Percentiles rank a stretch among this genome's conserved stretches.
Evolutionary conservation across 2,113 vertebrate genomes (phyloP).

Genomic region (Mola mola): DNA sequence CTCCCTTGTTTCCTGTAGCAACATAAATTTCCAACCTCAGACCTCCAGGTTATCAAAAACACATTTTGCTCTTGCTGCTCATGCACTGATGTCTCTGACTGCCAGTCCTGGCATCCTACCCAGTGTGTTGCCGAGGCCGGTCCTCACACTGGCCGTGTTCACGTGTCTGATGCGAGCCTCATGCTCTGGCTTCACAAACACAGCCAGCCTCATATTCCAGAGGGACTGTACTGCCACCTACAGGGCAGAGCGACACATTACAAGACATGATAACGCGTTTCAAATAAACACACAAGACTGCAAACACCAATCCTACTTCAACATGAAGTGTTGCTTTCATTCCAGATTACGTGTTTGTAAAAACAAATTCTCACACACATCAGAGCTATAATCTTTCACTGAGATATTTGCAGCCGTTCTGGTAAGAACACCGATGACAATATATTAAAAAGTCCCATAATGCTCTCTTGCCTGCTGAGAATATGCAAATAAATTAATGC

Average conservation of each 20-base stretch:
- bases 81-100: background rate
- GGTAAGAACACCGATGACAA: background rate
- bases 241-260: constrained; percentile 44
- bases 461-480: background rate
- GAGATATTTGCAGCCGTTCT: background rate
- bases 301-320: background rate
- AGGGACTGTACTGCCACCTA: constrained; percentile 90
- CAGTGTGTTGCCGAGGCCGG: constrained; percentile 87
- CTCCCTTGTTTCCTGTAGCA: constrained; percentile 87
- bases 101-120: constrained; percentile 69
- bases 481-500: too few relatives aligned
- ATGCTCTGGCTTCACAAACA: constrained; percentile 87
- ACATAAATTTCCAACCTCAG: constrained; percentile 3
- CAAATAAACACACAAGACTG: too few relatives aligned
- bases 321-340: background rate
- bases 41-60: constrained; percentile 11
- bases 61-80: constrained; percentile 1
- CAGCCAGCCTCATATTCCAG: constrained; percentile 89
- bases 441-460: background rate
- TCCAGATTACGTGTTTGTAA: background rate
- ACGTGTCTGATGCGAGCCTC: constrained; percentile 85
- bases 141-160: constrained; percentile 87
- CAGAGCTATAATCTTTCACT: background rate
- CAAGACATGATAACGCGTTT: too few relatives aligned
- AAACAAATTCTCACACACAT: background rate